These are phyloP conservation scores for Ephestia elutella DNA, from an alignment of 1,140 invertebrate genomes.

Conservation along the genomic window DNA sequence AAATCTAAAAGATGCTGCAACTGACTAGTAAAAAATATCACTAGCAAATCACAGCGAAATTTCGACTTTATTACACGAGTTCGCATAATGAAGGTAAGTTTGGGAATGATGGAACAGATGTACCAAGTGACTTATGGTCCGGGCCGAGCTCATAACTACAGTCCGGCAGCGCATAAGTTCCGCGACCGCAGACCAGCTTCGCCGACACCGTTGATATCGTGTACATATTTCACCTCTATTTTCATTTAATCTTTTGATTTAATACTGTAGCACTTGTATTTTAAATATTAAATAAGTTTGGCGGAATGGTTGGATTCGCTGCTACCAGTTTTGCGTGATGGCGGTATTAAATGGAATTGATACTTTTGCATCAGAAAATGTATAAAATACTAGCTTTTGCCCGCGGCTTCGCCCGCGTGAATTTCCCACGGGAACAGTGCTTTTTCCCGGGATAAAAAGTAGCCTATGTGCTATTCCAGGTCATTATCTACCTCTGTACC, in stretches of 20 bases:
- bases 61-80: conserved; percentile 27
- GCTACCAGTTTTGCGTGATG: neutral
- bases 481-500: too few relatives aligned
- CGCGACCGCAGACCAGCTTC: conserved; percentile 42
- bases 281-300: neutral
- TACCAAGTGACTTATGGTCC: conserved; percentile 46
- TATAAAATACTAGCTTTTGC: too few relatives aligned
- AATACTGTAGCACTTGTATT: neutral
- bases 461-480: too few relatives aligned
- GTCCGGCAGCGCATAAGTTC: conserved; percentile 58
- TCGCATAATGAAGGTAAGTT: conserved; percentile 36
- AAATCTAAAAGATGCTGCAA: too few relatives aligned
- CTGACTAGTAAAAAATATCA: neutral
- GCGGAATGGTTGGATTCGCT: neutral
- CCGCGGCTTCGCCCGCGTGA: too few relatives aligned
- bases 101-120: conserved; percentile 49
- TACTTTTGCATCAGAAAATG: too few relatives aligned
- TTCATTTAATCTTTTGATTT: conserved; percentile 6
- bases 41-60: conserved; percentile 14
- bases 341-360: too few relatives aligned
- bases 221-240: conserved; percentile 31
- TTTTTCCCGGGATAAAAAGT: too few relatives aligned
- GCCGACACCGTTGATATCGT: conserved; percentile 44
- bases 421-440: too few relatives aligned
- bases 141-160: conserved; percentile 55